These are phyloP conservation scores for Caenorhabditis sp. DNA, from an alignment of 2,888 invertebrate genomes.

Conservation along the genomic window DNA sequence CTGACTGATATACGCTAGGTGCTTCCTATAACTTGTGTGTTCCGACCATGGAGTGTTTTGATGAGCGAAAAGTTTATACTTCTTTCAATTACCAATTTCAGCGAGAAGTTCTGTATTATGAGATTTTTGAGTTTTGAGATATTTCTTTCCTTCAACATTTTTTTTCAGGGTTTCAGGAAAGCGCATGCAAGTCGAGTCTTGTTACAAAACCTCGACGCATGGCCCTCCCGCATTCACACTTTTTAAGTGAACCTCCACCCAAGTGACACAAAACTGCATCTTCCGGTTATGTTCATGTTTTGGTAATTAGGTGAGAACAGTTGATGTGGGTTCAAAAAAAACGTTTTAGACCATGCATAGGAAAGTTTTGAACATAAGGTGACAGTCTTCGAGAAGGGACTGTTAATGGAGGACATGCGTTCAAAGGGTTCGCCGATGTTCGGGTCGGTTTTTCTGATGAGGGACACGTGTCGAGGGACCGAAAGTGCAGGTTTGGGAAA, in stretches of 20 bases:
- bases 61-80: too few relatives aligned
- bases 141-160: too few relatives aligned
- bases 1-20: neutral
- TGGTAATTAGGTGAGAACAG: constrained; percentile 13
- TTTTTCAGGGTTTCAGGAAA: too few relatives aligned
- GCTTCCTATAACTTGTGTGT: neutral
- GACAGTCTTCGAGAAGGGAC: neutral
- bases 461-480: neutral
- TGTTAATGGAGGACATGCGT: neutral
- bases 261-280: neutral
- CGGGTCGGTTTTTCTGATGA: too few relatives aligned
- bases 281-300: neutral
- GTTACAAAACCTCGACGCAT: neutral
- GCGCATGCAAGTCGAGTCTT: neutral
- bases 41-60: too few relatives aligned
- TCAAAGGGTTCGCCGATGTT: too few relatives aligned
- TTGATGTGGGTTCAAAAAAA: neutral
- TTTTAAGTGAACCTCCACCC: neutral
- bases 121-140: too few relatives aligned
- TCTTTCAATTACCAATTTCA: too few relatives aligned
- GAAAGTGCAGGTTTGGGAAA: neutral
- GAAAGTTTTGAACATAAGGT: neutral
- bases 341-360: neutral
- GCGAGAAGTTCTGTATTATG: too few relatives aligned
- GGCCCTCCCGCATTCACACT: neutral